Evolutionary conservation across 1,140 invertebrate species (phyloP).

Genomic region (Cydia pomonella): DNA sequence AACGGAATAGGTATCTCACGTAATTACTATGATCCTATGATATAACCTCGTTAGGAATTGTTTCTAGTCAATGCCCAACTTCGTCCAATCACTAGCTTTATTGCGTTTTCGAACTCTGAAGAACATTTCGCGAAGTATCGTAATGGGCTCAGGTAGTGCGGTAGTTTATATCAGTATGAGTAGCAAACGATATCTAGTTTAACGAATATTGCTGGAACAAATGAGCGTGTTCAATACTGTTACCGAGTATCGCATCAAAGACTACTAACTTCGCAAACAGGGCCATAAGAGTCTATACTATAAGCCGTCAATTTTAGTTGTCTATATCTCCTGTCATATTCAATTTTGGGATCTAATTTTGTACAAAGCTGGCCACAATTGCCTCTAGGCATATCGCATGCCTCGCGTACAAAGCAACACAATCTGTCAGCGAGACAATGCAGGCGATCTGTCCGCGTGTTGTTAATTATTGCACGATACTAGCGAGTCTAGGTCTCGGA

Average conservation of each 20-base stretch:
- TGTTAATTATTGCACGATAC: not conserved
- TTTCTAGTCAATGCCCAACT: not conserved
- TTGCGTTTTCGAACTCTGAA: not conserved
- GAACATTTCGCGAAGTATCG: not conserved
- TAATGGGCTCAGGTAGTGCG: constrained; percentile 5
- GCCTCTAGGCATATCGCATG: not conserved
- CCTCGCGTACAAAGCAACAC: not conserved
- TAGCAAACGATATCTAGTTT: too few relatives aligned
- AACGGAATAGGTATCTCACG: too few relatives aligned
- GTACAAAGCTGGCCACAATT: not conserved
- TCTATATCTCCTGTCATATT: not conserved
- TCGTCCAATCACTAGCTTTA: not conserved
- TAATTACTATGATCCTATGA: not conserved
- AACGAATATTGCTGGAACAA: too few relatives aligned
- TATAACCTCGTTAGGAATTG: not conserved
- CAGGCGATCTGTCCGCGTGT: not conserved
- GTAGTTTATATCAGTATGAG: too few relatives aligned
- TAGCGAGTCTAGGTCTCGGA: not conserved
- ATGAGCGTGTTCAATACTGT: too few relatives aligned
- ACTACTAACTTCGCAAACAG: too few relatives aligned
- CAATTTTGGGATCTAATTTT: not conserved
- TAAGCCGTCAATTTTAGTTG: too few relatives aligned
- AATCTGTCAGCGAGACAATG: constrained; percentile 6
- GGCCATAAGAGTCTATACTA: too few relatives aligned
- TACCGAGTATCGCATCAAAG: too few relatives aligned